Conservation (phyloP, 1,140 invertebrate genomes). For the Drosophila orena region DNA sequence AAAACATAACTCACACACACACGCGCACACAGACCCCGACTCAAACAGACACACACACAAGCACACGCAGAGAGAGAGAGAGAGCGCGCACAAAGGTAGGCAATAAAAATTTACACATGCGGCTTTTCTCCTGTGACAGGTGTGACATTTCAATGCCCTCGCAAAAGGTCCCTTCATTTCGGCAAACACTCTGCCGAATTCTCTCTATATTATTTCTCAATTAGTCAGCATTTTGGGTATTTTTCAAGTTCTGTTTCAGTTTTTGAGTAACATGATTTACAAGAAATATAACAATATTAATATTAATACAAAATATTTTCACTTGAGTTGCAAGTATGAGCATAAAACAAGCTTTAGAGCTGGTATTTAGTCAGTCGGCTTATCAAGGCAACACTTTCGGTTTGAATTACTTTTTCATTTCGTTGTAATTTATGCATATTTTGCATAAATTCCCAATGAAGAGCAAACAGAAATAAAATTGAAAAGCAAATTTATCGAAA, state of each 20-base stretch:
- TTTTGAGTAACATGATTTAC: background rate
- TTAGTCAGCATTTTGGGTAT: slow-evolving; percentile 7
- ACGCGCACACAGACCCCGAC: background rate
- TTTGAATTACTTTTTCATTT: slow-evolving; percentile 3
- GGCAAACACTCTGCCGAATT: background rate
- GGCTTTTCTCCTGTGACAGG: slow-evolving; percentile 40
- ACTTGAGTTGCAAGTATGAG: background rate
- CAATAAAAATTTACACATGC: slow-evolving; percentile 61
- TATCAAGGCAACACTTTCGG: background rate
- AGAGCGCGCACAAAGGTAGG: slow-evolving; percentile 56
- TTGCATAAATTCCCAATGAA: slow-evolving; percentile 62
- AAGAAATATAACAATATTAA: too few relatives aligned
- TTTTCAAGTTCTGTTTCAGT: background rate
- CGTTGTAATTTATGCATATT: slow-evolving; percentile 62
- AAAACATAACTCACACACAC: slow-evolving; percentile 56
- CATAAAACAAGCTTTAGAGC: background rate
- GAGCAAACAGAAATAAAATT: slow-evolving; percentile 44
- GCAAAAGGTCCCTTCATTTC: slow-evolving; percentile 6
- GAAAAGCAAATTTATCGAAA: slow-evolving; percentile 53
- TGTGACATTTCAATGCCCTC: slow-evolving; percentile 38
- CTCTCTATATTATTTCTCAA: background rate
- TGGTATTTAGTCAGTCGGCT: slow-evolving; percentile 8
- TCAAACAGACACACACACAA: slow-evolving; percentile 14
- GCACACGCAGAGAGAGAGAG: slow-evolving; percentile 12
- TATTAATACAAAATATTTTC: too few relatives aligned